Percentiles rank a stretch among this genome's conserved stretches.
Conservation (phyloP, 2,888 invertebrate genomes). For the Gandaritis pyraliata region DNA sequence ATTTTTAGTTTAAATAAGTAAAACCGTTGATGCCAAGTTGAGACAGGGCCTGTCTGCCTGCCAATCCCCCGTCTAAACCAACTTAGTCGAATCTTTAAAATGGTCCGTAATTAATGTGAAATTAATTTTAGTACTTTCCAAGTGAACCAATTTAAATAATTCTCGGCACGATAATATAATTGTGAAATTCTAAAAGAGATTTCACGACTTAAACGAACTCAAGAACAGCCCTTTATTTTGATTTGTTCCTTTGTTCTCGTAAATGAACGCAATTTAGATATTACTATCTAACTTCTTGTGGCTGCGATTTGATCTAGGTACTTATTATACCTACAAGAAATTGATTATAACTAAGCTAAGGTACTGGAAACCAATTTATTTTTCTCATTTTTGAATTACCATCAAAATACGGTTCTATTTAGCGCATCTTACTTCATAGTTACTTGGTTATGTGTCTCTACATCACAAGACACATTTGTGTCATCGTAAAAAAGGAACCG, state of each 20-base stretch:
- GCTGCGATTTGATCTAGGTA: constrained; percentile 13
- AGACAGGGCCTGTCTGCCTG: constrained; percentile 25
- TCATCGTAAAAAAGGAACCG: no score
- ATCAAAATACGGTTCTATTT: no score
- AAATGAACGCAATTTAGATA: constrained; percentile 68
- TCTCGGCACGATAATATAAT: constrained; percentile 34
- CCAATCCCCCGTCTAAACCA: constrained; percentile 31
- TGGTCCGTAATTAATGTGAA: constrained; percentile 34
- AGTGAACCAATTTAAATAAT: constrained; percentile 41
- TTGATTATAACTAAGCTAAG: no score
- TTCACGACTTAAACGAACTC: constrained; percentile 60
- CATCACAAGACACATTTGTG: no score
- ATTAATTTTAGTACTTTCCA: constrained; percentile 39
- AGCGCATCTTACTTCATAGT: no score
- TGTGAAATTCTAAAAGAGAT: constrained; percentile 50
- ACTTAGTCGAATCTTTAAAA: constrained; percentile 33
- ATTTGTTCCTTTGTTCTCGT: constrained; percentile 67
- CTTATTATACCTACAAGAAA: no score
- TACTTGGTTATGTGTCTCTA: no score
- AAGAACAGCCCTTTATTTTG: constrained; percentile 65
- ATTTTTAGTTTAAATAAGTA: constrained; percentile 6
- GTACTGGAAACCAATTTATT: no score
- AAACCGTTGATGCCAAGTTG: constrained; percentile 7
- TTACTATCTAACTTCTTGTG: constrained; percentile 58
- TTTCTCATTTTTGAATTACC: no score